Evolutionary conservation across 1,140 invertebrate species (phyloP), one percentile per base, ranked within the genome.

Genomic region (Nixonia krombeini): DNA sequence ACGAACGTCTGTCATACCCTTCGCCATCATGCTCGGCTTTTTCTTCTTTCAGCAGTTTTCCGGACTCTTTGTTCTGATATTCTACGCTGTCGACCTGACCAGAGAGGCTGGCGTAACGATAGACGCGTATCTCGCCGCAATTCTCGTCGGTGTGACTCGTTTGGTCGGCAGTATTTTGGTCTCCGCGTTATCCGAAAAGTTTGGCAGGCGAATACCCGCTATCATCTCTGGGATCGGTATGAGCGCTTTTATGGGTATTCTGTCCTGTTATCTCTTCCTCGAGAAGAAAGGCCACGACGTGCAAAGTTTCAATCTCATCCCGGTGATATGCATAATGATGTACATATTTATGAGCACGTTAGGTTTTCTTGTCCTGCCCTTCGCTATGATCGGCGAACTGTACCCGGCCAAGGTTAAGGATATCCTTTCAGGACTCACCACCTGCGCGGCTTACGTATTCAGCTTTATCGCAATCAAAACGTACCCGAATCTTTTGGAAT

Each of bases 11-110:
- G 76, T 90, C 33, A 88, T 91, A 35, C 91, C 92, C 0, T 86
- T 93, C 9, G 15, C 86, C 0, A 87, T 95, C 4, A 87, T 92
- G 63, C 80, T 90, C 10, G 79, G 78, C 0, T 88, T 91, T 47
- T 93, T 95, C 80, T 88, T 91, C 62, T 90, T 94, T 72, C 92
- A 94, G 76, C 93, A 94, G 75, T 89, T 93, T 35, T 90, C 89
- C 1, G 93, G 93, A 0, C 88, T 91, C 13, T 93, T 92, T 66
- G 90, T 92, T 2, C 84, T 93, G 2, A 88, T 93, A 25, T 93
- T 93, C 53, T 94, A 94, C 65, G 90, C 92, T 0, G 84, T 89
- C 12, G 78, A 92, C 84, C 85, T 95, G 65, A 87, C 89, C 0
- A 57, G 53, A 4, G 87, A 88, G 23, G 87, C 89, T 1, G 87